A percentile compares a stretch with the other conserved stretches of the same genome.
phyloP scores from a whole-genome alignment of 2,797 vertebrate species.

The Silurus lanzhouensis region DNA sequence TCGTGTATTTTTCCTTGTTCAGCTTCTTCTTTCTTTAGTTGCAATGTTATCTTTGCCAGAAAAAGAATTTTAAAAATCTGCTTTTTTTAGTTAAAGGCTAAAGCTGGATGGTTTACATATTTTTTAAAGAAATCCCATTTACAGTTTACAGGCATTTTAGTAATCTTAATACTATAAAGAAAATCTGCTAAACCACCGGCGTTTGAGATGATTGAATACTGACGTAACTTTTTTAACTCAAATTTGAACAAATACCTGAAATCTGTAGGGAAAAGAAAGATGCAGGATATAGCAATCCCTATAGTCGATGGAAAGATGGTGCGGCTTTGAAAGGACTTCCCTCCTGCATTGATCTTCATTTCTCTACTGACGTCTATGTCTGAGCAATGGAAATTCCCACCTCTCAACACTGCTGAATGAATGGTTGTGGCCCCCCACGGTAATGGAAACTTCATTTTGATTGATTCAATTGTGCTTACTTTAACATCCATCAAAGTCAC shows the following conservation, averaged over 20 bases:
- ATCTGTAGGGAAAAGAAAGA: background rate
- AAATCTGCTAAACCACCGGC: background rate
- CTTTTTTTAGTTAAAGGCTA: background rate
- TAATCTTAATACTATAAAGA: background rate
- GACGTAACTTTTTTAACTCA: background rate
- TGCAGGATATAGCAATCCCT: background rate
- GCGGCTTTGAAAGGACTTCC: slow-evolving; percentile 46
- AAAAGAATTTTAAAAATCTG: background rate
- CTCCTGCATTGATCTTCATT: slow-evolving; percentile 64
- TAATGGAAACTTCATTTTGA: slow-evolving; percentile 59
- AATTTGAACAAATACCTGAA: background rate
- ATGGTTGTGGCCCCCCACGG: slow-evolving; percentile 35
- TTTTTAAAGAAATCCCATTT: background rate
- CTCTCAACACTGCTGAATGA: slow-evolving; percentile 42
- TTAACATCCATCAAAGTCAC: slow-evolving; percentile 55
- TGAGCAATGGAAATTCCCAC: slow-evolving; percentile 48
- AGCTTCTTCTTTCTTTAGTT: background rate
- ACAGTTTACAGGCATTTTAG: background rate
- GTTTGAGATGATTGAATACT: background rate
- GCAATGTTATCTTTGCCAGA: background rate
- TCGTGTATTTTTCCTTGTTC: background rate
- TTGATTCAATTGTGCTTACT: slow-evolving; percentile 53
- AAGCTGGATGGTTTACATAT: background rate
- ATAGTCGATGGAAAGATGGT: slow-evolving; percentile 42
- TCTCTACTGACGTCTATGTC: slow-evolving; percentile 57